Evolutionary conservation across 2,113 vertebrate genomes (phyloP).

Genomic region (Xiphophorus hellerii): DNA sequence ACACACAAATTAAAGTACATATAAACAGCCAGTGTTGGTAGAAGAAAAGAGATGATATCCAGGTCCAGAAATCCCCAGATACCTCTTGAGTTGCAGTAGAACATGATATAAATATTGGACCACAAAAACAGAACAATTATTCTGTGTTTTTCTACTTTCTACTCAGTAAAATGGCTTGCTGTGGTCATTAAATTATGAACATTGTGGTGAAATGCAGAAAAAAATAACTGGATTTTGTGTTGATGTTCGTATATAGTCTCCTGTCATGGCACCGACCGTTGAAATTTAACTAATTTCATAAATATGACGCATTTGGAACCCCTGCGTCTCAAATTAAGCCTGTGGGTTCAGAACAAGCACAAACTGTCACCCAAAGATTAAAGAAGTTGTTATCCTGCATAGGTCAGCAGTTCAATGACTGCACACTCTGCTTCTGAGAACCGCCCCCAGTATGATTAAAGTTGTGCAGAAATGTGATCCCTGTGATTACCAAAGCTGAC

Average conservation of each 20-base stretch:
- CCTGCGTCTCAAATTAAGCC: conserved; percentile 30
- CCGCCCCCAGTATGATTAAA: conserved; percentile 75
- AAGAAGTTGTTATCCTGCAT: conserved; percentile 39
- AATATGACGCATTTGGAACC: conserved; percentile 14
- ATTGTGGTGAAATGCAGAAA: conserved; percentile 1
- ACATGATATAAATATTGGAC: background rate
- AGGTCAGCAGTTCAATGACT: conserved; percentile 61
- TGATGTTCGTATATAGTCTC: background rate
- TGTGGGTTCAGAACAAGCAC: conserved; percentile 29
- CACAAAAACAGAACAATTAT: background rate
- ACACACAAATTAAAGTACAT: background rate
- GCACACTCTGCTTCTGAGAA: conserved; percentile 47
- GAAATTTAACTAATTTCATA: conserved; percentile 11
- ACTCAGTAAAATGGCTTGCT: background rate
- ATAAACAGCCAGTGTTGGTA: conserved; percentile 17
- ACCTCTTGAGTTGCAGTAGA: no score
- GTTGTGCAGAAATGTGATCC: conserved; percentile 68
- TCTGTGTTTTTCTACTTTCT: background rate
- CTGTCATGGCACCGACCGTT: background rate
- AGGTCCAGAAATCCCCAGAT: no score
- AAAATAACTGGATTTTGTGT: background rate
- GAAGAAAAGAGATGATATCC: background rate
- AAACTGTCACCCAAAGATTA: conserved; percentile 54
- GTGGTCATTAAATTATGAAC: background rate
- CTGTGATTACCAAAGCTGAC: conserved; percentile 69